Base-by-base conservation (phyloP, 2,113 vertebrate genomes). In the Bufo gargarizans region DNA sequence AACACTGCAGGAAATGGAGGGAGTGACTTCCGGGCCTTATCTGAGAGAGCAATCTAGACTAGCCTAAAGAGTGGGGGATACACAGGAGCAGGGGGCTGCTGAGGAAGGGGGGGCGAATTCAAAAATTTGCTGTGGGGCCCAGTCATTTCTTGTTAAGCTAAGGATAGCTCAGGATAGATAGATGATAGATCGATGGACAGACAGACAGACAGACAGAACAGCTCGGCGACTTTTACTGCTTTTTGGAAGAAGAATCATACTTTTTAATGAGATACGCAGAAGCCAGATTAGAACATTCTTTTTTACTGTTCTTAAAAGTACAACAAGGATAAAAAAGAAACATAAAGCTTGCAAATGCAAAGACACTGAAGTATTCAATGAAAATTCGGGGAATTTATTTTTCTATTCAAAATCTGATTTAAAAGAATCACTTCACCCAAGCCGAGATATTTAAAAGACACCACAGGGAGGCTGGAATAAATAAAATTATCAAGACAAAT, bases 401-500 rank as follows among this genome's bases (percentile, higher is more conserved):
- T 33, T 76, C 12, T 45, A 47, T 20, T 59, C 13, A 59, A 58
- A 17, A 59, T 22, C 69, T 45, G 69, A 85, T 74, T 33, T 58
- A 85, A 17, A 47, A 20, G 43, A 76, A 77, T 47, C 55, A 5
- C 33, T 85, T 85, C 22, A 85, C 22, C 33, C 9, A 22, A 53
- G 53, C 45, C 55, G 33, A 33, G 65, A 85, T 74, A 45, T 22
- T 22, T 74, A 61, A 82, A 65, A 82, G 33, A 59, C n/a, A 77
- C 69, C 69, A 59, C 71, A 12, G 84, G 84, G 69, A 77, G 55
- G 19, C 20, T 58, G 20, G 67, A 58, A 85, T 85, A 85, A 76
- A 85, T 76, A 85, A 76, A 59, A 85, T 76, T 76, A 77, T 55
- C 55, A n/a, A 58, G 84, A 77, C 49, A 72, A 84, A 84, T 84